Percentiles rank a stretch among this genome's conserved stretches.
These are phyloP conservation scores for Drosophila prostipennis DNA, from an alignment of 2,888 invertebrate genomes.

Conservation along the genomic window DNA sequence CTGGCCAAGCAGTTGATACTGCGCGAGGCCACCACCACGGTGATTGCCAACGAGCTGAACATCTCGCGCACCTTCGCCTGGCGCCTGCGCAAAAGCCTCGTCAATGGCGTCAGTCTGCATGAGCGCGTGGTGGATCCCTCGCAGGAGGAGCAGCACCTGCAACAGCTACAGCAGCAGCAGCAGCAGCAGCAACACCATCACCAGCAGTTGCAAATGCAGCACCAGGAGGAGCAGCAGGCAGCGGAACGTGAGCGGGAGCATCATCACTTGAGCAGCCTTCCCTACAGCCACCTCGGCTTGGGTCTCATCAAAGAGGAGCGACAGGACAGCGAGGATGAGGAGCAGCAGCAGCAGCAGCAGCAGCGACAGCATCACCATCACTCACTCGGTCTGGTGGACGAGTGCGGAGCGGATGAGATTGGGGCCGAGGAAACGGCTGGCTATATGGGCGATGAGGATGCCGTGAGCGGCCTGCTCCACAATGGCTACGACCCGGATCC, in stretches of 20 bases:
- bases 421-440: conserved; percentile 78
- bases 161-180: conserved; percentile 44
- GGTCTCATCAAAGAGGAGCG: conserved; percentile 71
- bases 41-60: conserved; percentile 82
- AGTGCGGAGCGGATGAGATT: conserved; percentile 56
- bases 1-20: conserved; percentile 82
- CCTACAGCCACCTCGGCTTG: conserved; percentile 59
- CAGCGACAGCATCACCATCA: conserved; percentile 20
- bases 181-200: conserved; percentile 42
- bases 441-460: conserved; percentile 71
- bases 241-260: conserved; percentile 48
- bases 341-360: conserved; percentile 40
- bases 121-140: conserved; percentile 82
- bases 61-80: conserved; percentile 83
- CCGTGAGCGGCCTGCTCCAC: conserved; percentile 66
- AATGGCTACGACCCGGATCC: conserved; percentile 57
- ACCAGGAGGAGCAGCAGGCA: conserved; percentile 26
- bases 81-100: conserved; percentile 83
- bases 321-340: conserved; percentile 73
- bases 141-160: conserved; percentile 67
- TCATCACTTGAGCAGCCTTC: conserved; percentile 51
- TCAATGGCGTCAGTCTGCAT: conserved; percentile 82
- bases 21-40: conserved; percentile 83
- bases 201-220: conserved; percentile 40
- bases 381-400: conserved; percentile 22